Evolutionary conservation across 1,140 invertebrate genomes (phyloP).

Genomic region (Lasaia peninsularis): DNA sequence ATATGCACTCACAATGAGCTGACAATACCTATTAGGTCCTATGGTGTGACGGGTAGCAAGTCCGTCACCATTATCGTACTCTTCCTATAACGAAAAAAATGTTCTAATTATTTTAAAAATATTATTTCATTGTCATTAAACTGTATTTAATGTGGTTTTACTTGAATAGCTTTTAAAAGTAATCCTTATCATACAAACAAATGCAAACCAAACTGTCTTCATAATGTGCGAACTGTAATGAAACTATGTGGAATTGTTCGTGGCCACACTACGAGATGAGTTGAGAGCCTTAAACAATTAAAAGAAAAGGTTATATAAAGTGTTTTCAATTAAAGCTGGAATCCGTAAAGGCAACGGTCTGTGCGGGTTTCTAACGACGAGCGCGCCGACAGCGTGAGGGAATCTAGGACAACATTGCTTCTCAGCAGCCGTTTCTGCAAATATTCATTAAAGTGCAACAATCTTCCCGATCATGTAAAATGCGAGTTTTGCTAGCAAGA

Average conservation of each 20-base stretch:
- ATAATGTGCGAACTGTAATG: conserved; percentile 24
- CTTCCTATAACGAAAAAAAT: too few relatives aligned
- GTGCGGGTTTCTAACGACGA: conserved; percentile 44
- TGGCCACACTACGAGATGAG: conserved; percentile 28
- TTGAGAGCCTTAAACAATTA: conserved; percentile 54
- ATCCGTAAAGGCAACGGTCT: conserved; percentile 47
- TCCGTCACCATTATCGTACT: too few relatives aligned
- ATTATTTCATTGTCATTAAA: too few relatives aligned
- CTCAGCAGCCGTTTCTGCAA: conserved; percentile 37
- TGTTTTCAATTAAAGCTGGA: conserved; percentile 69
- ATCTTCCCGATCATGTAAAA: conserved; percentile 40
- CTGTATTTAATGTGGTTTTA: too few relatives aligned
- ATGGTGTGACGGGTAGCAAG: too few relatives aligned
- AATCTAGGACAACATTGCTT: conserved; percentile 47
- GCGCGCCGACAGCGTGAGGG: conserved; percentile 41
- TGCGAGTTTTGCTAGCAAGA: conserved; percentile 4
- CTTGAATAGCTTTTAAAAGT: too few relatives aligned
- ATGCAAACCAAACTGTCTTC: not conserved
- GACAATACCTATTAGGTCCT: too few relatives aligned
- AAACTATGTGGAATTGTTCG: conserved; percentile 23
- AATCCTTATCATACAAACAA: too few relatives aligned
- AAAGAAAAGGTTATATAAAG: conserved; percentile 59
- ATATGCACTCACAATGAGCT: too few relatives aligned
- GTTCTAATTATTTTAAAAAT: too few relatives aligned
- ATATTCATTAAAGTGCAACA: conserved; percentile 54